Base-by-base conservation (phyloP, 1,140 invertebrate genomes). In the Leptinotarsa defecta region DNA sequence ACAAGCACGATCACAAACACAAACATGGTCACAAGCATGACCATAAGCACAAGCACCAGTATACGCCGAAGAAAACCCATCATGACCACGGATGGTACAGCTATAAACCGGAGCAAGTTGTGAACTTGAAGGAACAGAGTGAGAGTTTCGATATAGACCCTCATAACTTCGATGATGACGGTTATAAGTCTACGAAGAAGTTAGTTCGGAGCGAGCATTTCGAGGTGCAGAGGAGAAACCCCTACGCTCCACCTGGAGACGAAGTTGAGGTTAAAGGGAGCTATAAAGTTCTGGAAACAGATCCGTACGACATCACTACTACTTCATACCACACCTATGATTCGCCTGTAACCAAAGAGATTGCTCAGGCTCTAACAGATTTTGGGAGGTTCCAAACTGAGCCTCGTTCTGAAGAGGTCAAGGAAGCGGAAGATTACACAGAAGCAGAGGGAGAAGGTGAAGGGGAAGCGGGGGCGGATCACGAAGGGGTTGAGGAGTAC, bases 261-360 rank as follows among this genome's bases (percentile, higher is more conserved):
- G 43, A 71, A 43, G 67, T 74, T n/a, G 64, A 63, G 17, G 63
- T 79, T 15, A 74, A 63, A 5, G 75, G 78, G 0, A 77, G 75
- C 24, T 79, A 79, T 27, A 74, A 72, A 49, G 78, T 79, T 3
- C 75, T 75, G 13, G 75, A 79, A 71, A 75, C 17, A 64, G 63
- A 73, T 71, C 77, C 77, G 5, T 49, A 71, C 24, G 71, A 76
- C 62, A 20, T 68, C 1, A 48, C 63, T 4, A 75, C 19, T 0
- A 61, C 65, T 20, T 22, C 68, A 62, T 70, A 71, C 61, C 73
- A 76, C n/a, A 71, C 57, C 8, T 65, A 63, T 24, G 24, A 64
- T 22, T 48, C 24, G 8, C 71, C 71, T 13, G 17, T 48, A 0
- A 48, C 24, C 15, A 73, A 73, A 49, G 19, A 64, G 24, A 64